Percentiles rank a stretch among this genome's conserved stretches.
These are phyloP conservation scores for Solen grandis DNA, from an alignment of 1,140 invertebrate genomes.

Conservation along the genomic window DNA sequence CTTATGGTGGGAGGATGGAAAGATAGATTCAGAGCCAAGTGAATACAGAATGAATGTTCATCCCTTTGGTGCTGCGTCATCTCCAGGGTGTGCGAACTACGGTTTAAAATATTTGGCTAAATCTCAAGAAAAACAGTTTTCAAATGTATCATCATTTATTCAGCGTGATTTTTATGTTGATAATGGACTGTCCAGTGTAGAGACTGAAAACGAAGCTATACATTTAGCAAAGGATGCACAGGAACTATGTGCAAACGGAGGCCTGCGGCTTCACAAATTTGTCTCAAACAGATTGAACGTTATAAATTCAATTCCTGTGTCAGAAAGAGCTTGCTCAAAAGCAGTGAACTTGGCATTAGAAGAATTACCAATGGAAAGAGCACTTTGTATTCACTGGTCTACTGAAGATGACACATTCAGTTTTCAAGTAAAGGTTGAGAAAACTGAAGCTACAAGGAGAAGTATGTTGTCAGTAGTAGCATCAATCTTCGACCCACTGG, in stretches of 20 bases:
- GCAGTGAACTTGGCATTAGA: background rate
- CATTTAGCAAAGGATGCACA: conserved; percentile 46
- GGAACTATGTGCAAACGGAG: background rate
- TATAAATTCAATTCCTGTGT: conserved; percentile 11
- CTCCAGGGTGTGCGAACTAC: conserved; percentile 54
- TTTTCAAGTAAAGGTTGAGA: background rate
- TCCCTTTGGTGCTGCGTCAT: conserved; percentile 50
- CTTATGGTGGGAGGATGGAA: conserved; percentile 45
- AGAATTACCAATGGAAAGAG: background rate
- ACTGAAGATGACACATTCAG: background rate
- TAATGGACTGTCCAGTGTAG: conserved; percentile 53
- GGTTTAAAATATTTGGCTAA: conserved; percentile 29
- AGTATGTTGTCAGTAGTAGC: conserved; percentile 48
- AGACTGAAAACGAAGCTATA: conserved; percentile 11
- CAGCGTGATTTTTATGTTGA: conserved; percentile 34
- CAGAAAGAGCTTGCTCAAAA: background rate
- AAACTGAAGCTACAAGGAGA: conserved; percentile 8
- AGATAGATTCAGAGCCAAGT: background rate
- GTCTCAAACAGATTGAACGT: conserved; percentile 1
- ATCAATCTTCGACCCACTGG: conserved; percentile 69
- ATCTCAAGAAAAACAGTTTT: conserved; percentile 51
- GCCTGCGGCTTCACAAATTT: background rate
- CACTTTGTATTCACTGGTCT: background rate
- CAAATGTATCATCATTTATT: conserved; percentile 26
- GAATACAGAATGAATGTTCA: conserved; percentile 54